Evolutionary conservation across 2,113 vertebrate species (phyloP).

Genomic region (Corvus moneduloides): DNA sequence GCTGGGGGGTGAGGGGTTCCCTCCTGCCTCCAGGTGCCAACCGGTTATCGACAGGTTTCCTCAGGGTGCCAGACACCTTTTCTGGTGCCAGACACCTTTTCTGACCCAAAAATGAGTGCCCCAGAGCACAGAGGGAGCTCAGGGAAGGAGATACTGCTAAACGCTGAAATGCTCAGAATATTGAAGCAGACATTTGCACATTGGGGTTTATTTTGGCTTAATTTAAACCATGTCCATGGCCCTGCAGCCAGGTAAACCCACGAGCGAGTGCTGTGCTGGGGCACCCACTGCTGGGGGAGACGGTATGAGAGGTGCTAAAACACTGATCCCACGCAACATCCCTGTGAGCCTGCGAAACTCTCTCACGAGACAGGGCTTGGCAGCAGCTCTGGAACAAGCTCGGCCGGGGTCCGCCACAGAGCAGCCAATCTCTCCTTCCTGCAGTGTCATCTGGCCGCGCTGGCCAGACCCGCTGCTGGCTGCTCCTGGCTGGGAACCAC

Average conservation of each 20-base stretch:
- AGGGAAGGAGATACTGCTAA: not conserved
- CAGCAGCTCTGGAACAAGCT: not conserved
- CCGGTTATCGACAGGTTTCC: not conserved
- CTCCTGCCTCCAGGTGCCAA: not conserved
- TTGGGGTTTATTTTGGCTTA: not conserved
- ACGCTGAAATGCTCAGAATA: not conserved
- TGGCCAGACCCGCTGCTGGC: not conserved
- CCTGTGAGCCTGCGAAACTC: not conserved
- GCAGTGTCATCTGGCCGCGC: not conserved
- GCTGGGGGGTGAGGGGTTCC: fast-evolving
- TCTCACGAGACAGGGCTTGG: conserved; percentile 18
- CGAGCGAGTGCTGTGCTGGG: not conserved
- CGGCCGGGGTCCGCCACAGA: not conserved
- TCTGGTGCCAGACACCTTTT: not conserved
- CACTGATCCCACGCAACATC: not conserved
- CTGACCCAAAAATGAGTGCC: not conserved
- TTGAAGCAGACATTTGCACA: not conserved
- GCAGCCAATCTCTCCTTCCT: conserved; percentile 30
- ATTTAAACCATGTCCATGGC: not conserved
- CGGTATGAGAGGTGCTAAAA: not conserved
- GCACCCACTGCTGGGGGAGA: not conserved
- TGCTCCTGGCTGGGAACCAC: not conserved
- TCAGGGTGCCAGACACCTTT: not conserved
- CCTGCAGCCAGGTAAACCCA: not conserved
- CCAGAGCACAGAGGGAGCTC: not conserved